Base-by-base conservation (phyloP, 1,140 invertebrate species). In the Mya arenaria region DNA sequence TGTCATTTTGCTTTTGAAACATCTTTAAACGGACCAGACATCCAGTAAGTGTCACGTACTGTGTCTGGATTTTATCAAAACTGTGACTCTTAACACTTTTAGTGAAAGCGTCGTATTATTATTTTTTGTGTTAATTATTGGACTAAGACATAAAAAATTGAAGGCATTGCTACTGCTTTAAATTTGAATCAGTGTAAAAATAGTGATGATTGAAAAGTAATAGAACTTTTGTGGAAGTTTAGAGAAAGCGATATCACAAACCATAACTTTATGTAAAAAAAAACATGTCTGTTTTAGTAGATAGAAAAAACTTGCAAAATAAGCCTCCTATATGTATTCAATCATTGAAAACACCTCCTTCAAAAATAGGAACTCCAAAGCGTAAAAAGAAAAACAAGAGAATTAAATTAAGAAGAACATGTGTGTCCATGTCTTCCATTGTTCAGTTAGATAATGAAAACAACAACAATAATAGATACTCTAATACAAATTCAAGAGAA, bases 371-470 rank as follows among this genome's bases (percentile, higher is more conserved):
- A 8, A 17, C 48, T n/a, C 25, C 48, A 4, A 82, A 74, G 37
- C 63, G 63, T n/a, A 82, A 52, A 34, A 82, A 71, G 52, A 82
- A 82, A 74, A 56, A 69, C 3, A 73, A 74, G 58, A 82, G 56
- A 66, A 28, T 71, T 15, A 81, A 81, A 19, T 72, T 44, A 19
- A 58, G 34, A 41, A 82, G 72, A 74, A 68, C 63, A 25, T 73
- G 52, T 73, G 79, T 74, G 28, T 73, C 79, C 10, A 71, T 82
- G 41, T 36, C 69, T 30, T 82, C 79, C 4, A 63, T 73, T 39
- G 28, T 63, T 19, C 32, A 72, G 25, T 36, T 82, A 36, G 58
- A 82, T 19, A 72, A 55, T 73, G 69, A 66, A 5, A 63, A 30
- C n/a, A 63, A 62, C 36, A 63, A 30, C 32, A 28, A 6, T 30